Conservation (phyloP, 2,113 vertebrate genomes). For the Enhydra lutris region DNA sequence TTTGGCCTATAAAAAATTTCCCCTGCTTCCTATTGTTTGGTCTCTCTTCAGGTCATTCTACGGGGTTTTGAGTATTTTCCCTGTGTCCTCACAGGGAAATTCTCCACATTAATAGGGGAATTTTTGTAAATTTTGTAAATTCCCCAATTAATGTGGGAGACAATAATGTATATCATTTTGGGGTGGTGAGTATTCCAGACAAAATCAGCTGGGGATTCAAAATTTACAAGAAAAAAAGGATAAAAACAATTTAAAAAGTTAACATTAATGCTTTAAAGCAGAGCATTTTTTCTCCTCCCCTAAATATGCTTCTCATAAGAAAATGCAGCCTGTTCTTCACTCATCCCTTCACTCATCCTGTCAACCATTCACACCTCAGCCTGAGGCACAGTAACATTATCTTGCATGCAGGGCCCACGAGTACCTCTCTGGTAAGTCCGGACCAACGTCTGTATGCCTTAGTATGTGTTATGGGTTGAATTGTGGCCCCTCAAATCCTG, state of each 20-base stretch:
- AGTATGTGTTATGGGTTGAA: neutral
- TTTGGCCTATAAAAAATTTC: neutral
- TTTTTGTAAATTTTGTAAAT: neutral
- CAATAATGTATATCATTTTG: neutral
- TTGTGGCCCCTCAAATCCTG: neutral
- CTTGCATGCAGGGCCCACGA: no score
- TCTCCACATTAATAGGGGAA: neutral
- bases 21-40: neutral
- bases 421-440: neutral
- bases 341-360: neutral
- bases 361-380: neutral
- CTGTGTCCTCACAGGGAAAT: neutral
- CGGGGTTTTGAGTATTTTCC: neutral
- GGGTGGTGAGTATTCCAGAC: neutral
- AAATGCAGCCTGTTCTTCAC: no score
- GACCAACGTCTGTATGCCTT: neutral
- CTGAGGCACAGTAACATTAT: neutral
- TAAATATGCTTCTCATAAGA: neutral
- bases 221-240: neutral
- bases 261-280: neutral
- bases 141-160: neutral
- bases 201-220: neutral
- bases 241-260: neutral
- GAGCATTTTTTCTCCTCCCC: neutral
- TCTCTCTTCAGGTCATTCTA: neutral